Percentiles rank a stretch among this genome's conserved stretches.
Evolutionary conservation across 92 coral and sea anemone genomes (phyloP).

Genomic region (Parazoanthus swiftii): DNA sequence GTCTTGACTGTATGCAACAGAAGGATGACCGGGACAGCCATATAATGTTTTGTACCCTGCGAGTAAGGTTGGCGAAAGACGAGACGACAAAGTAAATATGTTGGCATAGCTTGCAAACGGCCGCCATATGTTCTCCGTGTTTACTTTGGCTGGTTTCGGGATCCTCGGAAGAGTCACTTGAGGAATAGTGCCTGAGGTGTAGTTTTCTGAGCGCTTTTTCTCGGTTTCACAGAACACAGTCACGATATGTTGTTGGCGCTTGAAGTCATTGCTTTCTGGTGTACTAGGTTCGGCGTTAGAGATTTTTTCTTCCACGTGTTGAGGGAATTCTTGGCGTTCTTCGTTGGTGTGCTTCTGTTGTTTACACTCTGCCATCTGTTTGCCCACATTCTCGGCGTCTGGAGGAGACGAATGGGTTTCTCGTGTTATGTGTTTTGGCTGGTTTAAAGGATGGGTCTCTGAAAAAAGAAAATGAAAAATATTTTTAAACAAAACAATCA

Average conservation of each 20-base stretch:
- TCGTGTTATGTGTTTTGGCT: background rate
- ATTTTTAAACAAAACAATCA: background rate
- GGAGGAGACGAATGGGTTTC: background rate
- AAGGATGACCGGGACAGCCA: background rate
- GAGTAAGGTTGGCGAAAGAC: background rate
- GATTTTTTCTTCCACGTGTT: background rate
- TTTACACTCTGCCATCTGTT: background rate
- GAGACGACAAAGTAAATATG: constrained; percentile 14
- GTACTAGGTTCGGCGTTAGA: background rate
- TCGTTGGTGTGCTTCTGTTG: background rate
- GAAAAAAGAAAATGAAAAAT: background rate
- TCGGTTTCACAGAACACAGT: background rate
- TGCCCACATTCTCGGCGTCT: background rate
- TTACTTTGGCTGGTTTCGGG: constrained; percentile 3
- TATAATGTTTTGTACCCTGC: constrained; percentile 1
- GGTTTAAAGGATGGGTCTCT: background rate
- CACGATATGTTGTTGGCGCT: background rate
- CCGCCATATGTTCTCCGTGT: constrained; percentile 1
- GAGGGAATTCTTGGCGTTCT: background rate
- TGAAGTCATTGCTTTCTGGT: constrained; percentile 8
- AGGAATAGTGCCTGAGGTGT: background rate
- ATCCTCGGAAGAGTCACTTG: background rate
- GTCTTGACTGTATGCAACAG: constrained; percentile 2
- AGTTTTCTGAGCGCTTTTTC: background rate
- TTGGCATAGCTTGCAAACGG: constrained; percentile 26